Evolutionary conservation across 1,140 invertebrate species (phyloP).

Genomic region (Temnothorax nylanderi): DNA sequence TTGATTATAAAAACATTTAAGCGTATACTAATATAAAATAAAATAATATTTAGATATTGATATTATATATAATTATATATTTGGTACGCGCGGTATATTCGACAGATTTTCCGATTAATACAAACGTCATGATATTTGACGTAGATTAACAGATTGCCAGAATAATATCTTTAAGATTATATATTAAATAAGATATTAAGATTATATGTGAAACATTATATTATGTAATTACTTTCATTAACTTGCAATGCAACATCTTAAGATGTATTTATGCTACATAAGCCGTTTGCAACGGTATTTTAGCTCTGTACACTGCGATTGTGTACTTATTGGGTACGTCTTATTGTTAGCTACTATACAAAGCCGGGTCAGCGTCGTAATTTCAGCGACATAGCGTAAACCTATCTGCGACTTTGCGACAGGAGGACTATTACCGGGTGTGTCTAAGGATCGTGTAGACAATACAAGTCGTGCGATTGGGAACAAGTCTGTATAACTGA

Average conservation of each 20-base stretch:
- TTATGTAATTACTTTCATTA: neutral
- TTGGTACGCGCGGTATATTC: neutral
- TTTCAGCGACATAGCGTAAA: slow-evolving; percentile 34
- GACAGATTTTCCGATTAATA: neutral
- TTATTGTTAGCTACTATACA: neutral
- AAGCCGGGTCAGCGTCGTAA: slow-evolving; percentile 13
- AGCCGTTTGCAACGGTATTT: neutral
- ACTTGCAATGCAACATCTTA: neutral
- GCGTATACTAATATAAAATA: neutral
- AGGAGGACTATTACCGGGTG: slow-evolving; percentile 29
- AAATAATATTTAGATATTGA: neutral
- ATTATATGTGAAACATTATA: neutral
- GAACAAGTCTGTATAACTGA: slow-evolving; percentile 42
- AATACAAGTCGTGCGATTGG: slow-evolving; percentile 41
- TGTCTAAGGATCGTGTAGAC: slow-evolving; percentile 22
- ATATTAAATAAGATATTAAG: neutral
- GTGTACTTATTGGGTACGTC: neutral
- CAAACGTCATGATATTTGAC: neutral
- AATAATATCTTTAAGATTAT: neutral
- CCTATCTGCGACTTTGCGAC: slow-evolving; percentile 58
- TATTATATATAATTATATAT: neutral
- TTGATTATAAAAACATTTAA: neutral
- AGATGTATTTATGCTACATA: neutral
- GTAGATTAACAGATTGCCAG: neutral
- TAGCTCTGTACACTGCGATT: neutral